Base-by-base conservation (phyloP, 2,888 invertebrate species). In the Calliscelio sp. region DNA sequence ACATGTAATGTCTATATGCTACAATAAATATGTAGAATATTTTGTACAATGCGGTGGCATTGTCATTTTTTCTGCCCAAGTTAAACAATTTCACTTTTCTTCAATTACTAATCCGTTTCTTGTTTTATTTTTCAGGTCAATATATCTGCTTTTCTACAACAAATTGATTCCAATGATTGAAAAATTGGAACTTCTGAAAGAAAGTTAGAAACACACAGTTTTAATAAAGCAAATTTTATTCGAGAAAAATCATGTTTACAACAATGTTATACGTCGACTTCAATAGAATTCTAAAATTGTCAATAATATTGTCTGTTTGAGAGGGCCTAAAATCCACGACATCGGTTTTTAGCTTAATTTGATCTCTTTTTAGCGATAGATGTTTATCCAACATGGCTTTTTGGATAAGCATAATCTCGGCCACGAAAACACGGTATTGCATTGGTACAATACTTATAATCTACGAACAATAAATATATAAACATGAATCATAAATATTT, bases 1-100 rank as follows among this genome's bases (percentile, higher is more conserved):
- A 89, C 90, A 90, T 90, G 90, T 91, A 90, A 89, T 88, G 89
- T 90, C 89, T 88, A 89, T 91, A 89, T 90, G 90, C 90, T 90
- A 84, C 66, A 91, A 91, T 91, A 91, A 91, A 91, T 87, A 90
- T 90, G 87, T 90, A 90, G 91, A 88, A 90, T 91, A 91, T 91
- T 91, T 91, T 91, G 88, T 90, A 91, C 89, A 91, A 90, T 44
- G 2, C 18, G 57, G 35, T 7, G 24, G 46, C 10, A 44, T 41
- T 51, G 16, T 41, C 2, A 2, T 32, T 49, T 59, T 44, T 24
- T 32, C 14, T 35, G 20, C 32, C 28, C 11, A 28, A 25, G 2
- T 28, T 86, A 32, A 32, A 7, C 5, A 32, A 32, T 32, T 32
- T 32, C 32, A 32, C 10, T 7, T 32, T 32, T 32, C 10, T 32